Conservation (phyloP, 2,888 invertebrate genomes). For the Agrilus cyanescens region DNA sequence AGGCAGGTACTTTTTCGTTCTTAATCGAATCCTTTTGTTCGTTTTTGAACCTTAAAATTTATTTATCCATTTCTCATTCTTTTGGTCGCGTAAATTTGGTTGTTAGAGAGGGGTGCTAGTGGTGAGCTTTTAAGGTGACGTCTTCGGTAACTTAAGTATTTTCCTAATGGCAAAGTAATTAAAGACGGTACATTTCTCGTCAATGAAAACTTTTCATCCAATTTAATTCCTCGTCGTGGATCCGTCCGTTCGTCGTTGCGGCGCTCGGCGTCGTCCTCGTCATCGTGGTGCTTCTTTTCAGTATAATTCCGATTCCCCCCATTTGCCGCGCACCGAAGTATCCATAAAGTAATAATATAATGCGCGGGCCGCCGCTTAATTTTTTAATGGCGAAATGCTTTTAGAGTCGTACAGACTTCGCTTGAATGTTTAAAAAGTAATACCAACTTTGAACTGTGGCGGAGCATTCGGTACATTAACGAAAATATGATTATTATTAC, state of each 20-base stretch:
- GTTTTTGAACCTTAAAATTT: no score
- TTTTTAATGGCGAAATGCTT: conserved; percentile 56
- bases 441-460: conserved; percentile 25
- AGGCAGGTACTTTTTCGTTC: no score
- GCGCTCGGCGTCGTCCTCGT: conserved; percentile 3
- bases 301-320: conserved; percentile 28
- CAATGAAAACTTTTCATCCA: conserved; percentile 12
- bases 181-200: no score
- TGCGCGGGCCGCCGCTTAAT: conserved; percentile 35
- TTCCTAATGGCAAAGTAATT: no score
- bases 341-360: conserved; percentile 40
- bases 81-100: no score
- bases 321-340: conserved; percentile 33
- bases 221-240: conserved; percentile 10
- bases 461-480: conserved; percentile 27
- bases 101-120: no score
- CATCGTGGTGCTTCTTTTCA: conserved; percentile 10
- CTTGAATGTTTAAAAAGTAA: conserved; percentile 37
- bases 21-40: no score
- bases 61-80: no score
- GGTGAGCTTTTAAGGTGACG: no score
- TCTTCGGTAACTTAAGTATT: no score
- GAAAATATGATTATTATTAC: no score
- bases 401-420: conserved; percentile 41
- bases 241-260: no score